phyloP scores from a whole-genome alignment of 2,113 vertebrate genomes.

The Aix galericulata region DNA sequence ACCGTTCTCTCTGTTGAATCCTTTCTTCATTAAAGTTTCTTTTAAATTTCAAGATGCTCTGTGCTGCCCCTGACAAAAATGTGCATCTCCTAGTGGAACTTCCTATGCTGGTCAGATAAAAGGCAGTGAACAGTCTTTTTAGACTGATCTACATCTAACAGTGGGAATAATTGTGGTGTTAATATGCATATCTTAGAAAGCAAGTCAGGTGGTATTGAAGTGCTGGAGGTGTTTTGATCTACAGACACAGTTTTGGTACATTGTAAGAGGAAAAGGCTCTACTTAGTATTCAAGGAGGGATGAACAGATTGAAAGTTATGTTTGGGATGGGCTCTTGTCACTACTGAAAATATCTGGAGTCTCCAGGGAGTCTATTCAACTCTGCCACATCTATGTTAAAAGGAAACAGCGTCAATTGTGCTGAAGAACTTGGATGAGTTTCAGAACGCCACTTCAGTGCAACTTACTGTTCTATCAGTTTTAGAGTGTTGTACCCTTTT shows the following conservation, averaged over 20 bases:
- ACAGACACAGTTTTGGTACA: not conserved
- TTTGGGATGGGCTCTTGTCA: constrained; percentile 45
- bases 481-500: not conserved
- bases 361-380: constrained; percentile 25
- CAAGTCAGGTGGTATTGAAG: not conserved
- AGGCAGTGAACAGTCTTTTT: not conserved
- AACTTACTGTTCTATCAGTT: constrained; percentile 10
- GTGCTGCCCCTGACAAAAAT: not conserved
- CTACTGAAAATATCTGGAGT: constrained; percentile 41
- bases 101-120: not conserved
- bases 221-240: not conserved
- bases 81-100: not conserved
- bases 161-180: not conserved
- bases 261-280: not conserved
- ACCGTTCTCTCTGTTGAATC: not conserved
- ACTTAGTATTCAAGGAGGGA: constrained; percentile 26
- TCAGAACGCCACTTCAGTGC: constrained; percentile 29
- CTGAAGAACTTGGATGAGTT: constrained; percentile 28
- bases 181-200: not conserved
- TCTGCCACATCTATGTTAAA: constrained; percentile 20
- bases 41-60: not conserved
- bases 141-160: not conserved
- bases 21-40: not conserved
- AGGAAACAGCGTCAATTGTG: constrained; percentile 14
- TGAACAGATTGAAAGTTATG: constrained; percentile 55